Base-by-base conservation (phyloP, 2,888 invertebrate species). In the Lasioglossum pauxillum region DNA sequence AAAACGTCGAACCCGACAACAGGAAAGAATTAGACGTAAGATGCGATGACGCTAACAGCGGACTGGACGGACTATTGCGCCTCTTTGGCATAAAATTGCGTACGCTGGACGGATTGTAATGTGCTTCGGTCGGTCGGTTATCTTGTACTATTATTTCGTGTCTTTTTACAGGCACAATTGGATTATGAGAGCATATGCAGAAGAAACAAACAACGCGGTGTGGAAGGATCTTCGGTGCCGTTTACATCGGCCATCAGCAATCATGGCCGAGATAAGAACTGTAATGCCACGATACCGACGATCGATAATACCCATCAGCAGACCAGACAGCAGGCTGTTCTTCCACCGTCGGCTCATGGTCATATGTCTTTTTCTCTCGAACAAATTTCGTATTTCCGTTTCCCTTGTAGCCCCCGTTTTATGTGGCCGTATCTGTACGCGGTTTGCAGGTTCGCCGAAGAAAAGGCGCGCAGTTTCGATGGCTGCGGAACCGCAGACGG, bases 1-100 rank as follows among this genome's bases (percentile, higher is more conserved):
- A 97, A 92, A 97, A 97, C 91, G 96, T 97, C 87, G 97, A 97
- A 92, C 97, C 97, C 5, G 97, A 97, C 92, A 97, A 97, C 93
- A 96, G 96, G 92, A 96, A 96, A 95, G 95, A 95, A 91, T 91
- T 93, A 81, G 93, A 94, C 89, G 93, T 94, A 90, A 93, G 92
- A 88, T 23, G 53, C 46, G 27, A 82, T 7, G 31, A n/a, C 19
- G 8, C 23, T 53, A 77, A 53, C 38, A 38, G 27, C 19, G 27
- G 31, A 57, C 53, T 19, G 27, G 44, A 35, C 46, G 7, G 31
- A 31, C 4, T 10, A 7, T 46, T 19, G 19, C 23, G 38, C 35
- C 41, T 53, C 41, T 5, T 16, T 38, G 46, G 12, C 27, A 8
- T 46, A 46, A 41, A 49, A 19, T 38, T 27, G n/a, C 38, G 38